Conservation (phyloP, 2,113 vertebrate genomes). For the Cathartes aura region DNA sequence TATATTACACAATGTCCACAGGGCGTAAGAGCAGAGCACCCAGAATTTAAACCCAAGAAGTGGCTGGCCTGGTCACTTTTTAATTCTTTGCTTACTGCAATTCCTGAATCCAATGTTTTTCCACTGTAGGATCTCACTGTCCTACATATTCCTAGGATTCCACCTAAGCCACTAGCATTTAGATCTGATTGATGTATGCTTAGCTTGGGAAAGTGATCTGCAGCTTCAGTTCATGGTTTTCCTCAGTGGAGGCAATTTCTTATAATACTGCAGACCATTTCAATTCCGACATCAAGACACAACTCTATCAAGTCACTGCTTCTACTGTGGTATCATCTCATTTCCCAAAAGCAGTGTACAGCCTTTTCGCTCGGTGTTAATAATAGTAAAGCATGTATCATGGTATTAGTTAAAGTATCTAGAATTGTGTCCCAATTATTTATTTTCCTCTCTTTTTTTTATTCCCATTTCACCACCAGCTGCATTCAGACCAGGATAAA, state of each 20-base stretch:
- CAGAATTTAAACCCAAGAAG: not conserved
- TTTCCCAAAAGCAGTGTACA: not conserved
- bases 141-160: not conserved
- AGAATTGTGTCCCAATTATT: not conserved
- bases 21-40: not conserved
- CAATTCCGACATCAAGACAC: not conserved
- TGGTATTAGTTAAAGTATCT: not conserved
- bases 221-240: not conserved
- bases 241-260: not conserved
- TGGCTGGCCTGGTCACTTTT: not conserved
- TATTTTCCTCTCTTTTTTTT: slow-evolving; percentile 31
- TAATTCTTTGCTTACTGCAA: not conserved
- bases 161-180: not conserved
- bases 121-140: not conserved
- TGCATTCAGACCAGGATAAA: slow-evolving; percentile 93
- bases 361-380: not conserved
- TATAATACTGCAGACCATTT: not conserved
- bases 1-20: not conserved
- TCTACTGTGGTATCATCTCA: not conserved
- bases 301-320: not conserved
- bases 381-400: not conserved
- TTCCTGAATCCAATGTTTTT: not conserved
- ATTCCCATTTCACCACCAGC: slow-evolving; percentile 78
- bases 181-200: not conserved
- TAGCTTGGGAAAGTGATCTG: not conserved